Percentiles rank a stretch among this genome's conserved stretches.
phyloP scores from a whole-genome alignment of 2,113 vertebrate species.

The Nibea coibor region DNA sequence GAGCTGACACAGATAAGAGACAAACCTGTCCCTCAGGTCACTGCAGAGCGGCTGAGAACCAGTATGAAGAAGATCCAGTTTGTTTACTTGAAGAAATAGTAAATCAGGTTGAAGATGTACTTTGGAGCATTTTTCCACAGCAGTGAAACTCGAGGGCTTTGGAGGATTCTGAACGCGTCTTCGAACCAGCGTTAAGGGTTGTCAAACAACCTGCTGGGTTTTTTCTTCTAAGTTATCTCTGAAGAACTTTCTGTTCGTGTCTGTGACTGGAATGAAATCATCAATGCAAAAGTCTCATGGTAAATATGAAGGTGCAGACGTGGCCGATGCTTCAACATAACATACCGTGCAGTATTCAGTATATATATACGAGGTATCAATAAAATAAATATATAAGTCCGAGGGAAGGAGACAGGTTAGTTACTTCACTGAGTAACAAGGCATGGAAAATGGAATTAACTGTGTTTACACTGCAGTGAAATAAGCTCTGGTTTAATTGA shows the following conservation, averaged over 20 bases:
- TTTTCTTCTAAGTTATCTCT: not conserved
- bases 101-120: not conserved
- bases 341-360: not conserved
- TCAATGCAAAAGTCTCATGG: not conserved
- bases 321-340: not conserved
- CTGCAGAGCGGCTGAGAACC: too few relatives aligned
- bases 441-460: not conserved
- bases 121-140: conserved; percentile 4
- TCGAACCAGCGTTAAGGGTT: conserved; percentile 6
- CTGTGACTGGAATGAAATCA: not conserved
- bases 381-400: not conserved
- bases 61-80: not conserved
- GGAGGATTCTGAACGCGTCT: not conserved
- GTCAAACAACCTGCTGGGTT: conserved; percentile 10
- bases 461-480: not conserved
- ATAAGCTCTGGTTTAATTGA: not conserved
- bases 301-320: not conserved
- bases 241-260: not conserved
- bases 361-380: not conserved
- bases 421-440: not conserved
- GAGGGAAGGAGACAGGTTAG: not conserved
- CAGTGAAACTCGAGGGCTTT: not conserved
- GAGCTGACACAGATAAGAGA: not conserved
- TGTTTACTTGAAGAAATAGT: conserved; percentile 1
- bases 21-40: not conserved